Evolutionary conservation across 2,797 vertebrate species (phyloP).

Genomic region (Pangasius krempfi): DNA sequence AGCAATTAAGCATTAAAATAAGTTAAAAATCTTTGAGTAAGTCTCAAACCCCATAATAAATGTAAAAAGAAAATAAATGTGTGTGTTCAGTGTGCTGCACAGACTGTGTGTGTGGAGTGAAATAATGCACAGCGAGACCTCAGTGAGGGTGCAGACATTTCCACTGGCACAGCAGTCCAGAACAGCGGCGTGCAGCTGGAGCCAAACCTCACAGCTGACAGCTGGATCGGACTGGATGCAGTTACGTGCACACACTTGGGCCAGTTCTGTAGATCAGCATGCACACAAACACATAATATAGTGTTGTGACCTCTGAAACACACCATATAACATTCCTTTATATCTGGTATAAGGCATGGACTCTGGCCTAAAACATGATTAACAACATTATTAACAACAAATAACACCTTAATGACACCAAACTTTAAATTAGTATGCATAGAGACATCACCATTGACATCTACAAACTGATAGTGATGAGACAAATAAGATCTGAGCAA

Average conservation of each 20-base stretch:
- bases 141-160: constrained; percentile 34
- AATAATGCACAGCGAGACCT: constrained; percentile 41
- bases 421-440: background rate
- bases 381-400: too few relatives aligned
- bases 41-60: background rate
- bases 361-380: background rate
- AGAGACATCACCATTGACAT: background rate
- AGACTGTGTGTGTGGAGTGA: constrained; percentile 24
- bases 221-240: constrained; percentile 62
- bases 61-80: constrained; percentile 32
- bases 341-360: background rate
- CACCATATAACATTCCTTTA: background rate
- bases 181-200: constrained; percentile 64
- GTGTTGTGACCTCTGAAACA: constrained; percentile 21
- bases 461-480: background rate
- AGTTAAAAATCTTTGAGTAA: background rate
- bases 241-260: constrained; percentile 27
- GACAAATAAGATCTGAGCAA: background rate
- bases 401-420: background rate
- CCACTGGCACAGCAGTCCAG: constrained; percentile 17
- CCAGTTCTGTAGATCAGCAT: constrained; percentile 34
- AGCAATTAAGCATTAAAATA: background rate
- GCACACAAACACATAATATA: constrained; percentile 27
- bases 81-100: constrained; percentile 38
- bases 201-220: constrained; percentile 73